Evolutionary conservation across 1,140 invertebrate species (phyloP), one percentile per base, ranked within the genome.

Genomic region (Drosophila jambulina): DNA sequence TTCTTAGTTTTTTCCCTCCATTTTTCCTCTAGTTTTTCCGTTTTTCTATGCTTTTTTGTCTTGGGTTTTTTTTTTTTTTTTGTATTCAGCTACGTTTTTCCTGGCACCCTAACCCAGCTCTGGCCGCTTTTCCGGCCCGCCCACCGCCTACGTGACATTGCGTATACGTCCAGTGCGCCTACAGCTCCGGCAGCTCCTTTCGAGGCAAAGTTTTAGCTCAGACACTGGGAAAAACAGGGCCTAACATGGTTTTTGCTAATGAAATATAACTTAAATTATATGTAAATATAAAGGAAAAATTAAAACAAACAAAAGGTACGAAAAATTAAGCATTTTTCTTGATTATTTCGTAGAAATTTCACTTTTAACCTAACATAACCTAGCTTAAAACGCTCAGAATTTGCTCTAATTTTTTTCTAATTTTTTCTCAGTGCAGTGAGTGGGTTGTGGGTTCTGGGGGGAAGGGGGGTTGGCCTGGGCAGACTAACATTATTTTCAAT

Each of bases 401-500:
- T 27, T 17, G 0, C 4, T 48, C 8, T 4, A 5, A 12, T 9
- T 32, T 8, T 32, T 56, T 29, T 10, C 13, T 27, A 12, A 5
- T 32, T 8, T 32, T 56, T 29, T 10, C 13, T 27, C 25, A 40
- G 54, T 59, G 34, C 23, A 13, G 3, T 12, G 12, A 19, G 21
- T 23, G 13, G 23, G 17, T 25, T 25, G 27, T 12, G 32, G 25
- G n/a, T 9, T 5, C 12, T 45, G 53, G 17, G 7, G 7, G 38
- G 36, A 6, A 17, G 3, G 3, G 7, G 38, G 17, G 2, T 9
- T 25, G 15, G 46, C 17, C 48, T 51, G 48, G 69, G 67, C 36
- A 72, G 36, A 70, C 68, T 72, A 74, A 74, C 85, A 90, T 90
- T 91, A 90, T 90, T 90, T 90, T 90, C 85, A 90, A 90, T 90